Evolutionary conservation across 2,113 vertebrate species (phyloP), one percentile per base, ranked within the genome.

Genomic region (Dipodomys merriami): DNA sequence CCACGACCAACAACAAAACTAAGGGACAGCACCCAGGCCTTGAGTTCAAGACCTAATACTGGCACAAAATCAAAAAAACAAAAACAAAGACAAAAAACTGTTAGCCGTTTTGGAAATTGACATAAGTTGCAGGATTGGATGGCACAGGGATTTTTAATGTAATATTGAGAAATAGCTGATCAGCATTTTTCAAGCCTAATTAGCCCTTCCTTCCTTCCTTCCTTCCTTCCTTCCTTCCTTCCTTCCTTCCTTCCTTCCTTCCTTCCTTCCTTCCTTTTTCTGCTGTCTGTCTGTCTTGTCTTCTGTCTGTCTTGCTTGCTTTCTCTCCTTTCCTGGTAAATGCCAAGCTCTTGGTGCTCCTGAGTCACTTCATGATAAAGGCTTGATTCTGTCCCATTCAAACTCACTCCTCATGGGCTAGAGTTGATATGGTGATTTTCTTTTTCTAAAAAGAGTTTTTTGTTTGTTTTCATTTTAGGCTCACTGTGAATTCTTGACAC

Each of bases 401-500:
- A 29, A 65, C 49, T 85, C 62, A 53, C 72, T 83, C 76, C 29
- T 91, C 30, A 83, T n/a, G 79, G 72, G 44, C 71, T 68, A 23
- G 15, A 57, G 67, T 79, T 64, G 22, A 84, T 68, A 73, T 35
- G 78, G 27, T 15, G 12, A 67, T 85, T 91, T 91, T 88, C 94
- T 92, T 86, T 85, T 46, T 35, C 7, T 13, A 3, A 22, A 90
- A 90, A 88, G 33, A 83, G 86, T 86, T 60, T 92, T 90, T 90
- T 83, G 83, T 93, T 57, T 57, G 53, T 57, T 57, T 84, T 88
- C 88, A 72, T 96, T 91, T 94, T 64, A 79, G 74, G 23, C 88
- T 82, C 67, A n/a, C 0, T 83, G 83, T 83, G 80, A 88, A 94
- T 86, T 77, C 80, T 90, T 29, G 13, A 57, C 72, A 1, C 33